These are phyloP conservation scores for Orthosia incerta DNA, from an alignment of 2,888 invertebrate species.

Conservation along the genomic window DNA sequence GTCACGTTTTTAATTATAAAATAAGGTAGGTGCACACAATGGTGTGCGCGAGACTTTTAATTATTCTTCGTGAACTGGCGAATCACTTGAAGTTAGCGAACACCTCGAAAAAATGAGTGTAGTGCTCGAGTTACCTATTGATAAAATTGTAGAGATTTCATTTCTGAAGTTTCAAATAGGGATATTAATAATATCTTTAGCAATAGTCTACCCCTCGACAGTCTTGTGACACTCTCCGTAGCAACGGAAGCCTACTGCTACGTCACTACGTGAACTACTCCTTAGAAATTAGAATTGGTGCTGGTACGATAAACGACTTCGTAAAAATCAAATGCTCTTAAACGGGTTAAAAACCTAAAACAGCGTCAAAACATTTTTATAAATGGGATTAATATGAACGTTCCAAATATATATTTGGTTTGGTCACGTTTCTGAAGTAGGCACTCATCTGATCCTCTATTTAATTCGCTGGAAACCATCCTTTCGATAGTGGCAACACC, in stretches of 20 bases:
- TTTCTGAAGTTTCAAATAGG: no score
- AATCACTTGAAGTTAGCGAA: conserved; percentile 3
- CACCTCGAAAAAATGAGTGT: neutral
- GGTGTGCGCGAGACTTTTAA: conserved; percentile 12
- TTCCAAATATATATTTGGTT: no score
- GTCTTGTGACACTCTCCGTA: no score
- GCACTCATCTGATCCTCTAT: neutral
- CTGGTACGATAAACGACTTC: no score
- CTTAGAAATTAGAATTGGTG: neutral
- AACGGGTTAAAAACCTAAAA: no score
- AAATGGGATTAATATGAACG: no score
- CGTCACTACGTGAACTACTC: neutral
- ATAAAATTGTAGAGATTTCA: neutral
- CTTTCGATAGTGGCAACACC: neutral
- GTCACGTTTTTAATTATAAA: conserved; percentile 73
- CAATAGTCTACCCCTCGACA: neutral
- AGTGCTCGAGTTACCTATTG: neutral
- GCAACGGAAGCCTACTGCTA: neutral
- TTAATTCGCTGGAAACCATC: conserved; percentile 2
- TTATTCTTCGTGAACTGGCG: conserved; percentile 14
- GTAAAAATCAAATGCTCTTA: no score
- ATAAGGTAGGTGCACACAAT: conserved; percentile 12
- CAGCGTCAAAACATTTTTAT: no score
- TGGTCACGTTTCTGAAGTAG: no score
- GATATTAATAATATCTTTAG: neutral